Evolutionary conservation across 2,113 vertebrate genomes (phyloP), one percentile per base, ranked within the genome.

Genomic region (Pterocles burchelli): DNA sequence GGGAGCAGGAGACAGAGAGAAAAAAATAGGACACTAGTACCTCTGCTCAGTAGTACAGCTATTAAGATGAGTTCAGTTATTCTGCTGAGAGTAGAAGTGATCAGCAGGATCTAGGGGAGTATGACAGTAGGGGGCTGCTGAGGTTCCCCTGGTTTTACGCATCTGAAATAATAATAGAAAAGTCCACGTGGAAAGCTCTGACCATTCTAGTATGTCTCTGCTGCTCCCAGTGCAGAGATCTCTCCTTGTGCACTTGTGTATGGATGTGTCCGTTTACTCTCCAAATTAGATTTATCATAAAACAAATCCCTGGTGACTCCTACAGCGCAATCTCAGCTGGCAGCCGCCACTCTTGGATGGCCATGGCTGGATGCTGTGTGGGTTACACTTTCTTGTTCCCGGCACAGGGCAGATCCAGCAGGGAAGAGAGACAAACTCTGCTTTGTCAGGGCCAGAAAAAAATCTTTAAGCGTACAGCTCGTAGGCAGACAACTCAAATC

Each of bases 341-440:
- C 80, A 82, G 73, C 36, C 1, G 0, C 16, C 4, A 25, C 68
- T 87, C 57, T 38, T 6, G 7, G 46, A 21, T 31, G 22, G 54
- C 17, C 9, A 6, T 20, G 1, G 20, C n/a, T 75, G 49, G 25
- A n/a, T 3, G 6, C 46, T 2, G 0, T 9, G 17, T 8, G 58
- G 19, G 52, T 57, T 80, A 49, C 1, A 0, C 33, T 71, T 38
- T 9, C 70, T 54, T 3, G 3, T 10, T 38, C 68, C 25, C 61
- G 20, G 46, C 26, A 22, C 59, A 25, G 24, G 31, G 22, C 52
- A 54, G 46, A 36, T 66, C 41, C 88, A 75, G 52, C 26, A 54
- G 77, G n/a, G 59, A 34, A 86, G 48, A 95, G 79, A 22, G 67
- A 45, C 7, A 28, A 55, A 36, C 52, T 49, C 71, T 24, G 65